A percentile compares a stretch with the other conserved stretches of the same genome.
phyloP scores from a whole-genome alignment of 2,888 invertebrate genomes.

The Piscicola geometra region DNA sequence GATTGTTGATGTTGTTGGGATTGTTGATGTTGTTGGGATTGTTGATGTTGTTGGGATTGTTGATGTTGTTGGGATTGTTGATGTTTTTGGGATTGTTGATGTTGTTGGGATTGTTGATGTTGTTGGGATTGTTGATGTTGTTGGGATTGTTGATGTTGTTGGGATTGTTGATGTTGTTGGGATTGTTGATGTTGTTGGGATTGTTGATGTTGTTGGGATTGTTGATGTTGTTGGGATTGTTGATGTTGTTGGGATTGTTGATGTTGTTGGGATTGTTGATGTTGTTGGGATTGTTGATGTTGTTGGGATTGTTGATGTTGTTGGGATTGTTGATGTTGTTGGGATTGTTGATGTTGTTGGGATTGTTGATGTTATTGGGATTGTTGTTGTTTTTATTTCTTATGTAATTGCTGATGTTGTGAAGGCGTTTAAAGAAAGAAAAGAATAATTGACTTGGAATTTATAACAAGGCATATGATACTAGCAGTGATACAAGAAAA shows the following conservation, averaged over 20 bases:
- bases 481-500: no score
- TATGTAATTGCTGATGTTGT: no score
- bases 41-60: background rate
- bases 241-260: background rate
- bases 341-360: background rate
- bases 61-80: background rate
- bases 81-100: background rate
- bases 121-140: background rate
- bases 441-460: no score
- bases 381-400: slow-evolving; percentile 1
- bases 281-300: background rate
- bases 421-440: no score
- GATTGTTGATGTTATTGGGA: no score
- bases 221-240: background rate
- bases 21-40: background rate
- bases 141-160: background rate
- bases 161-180: background rate
- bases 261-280: background rate
- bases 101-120: background rate
- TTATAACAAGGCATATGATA: no score
- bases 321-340: background rate
- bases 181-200: background rate
- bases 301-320: background rate
- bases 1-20: no score
- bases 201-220: background rate